Evolutionary conservation across 2,797 vertebrate species (phyloP), one percentile per base, ranked within the genome.

Genomic region (Sebastes kiyomatsui): DNA sequence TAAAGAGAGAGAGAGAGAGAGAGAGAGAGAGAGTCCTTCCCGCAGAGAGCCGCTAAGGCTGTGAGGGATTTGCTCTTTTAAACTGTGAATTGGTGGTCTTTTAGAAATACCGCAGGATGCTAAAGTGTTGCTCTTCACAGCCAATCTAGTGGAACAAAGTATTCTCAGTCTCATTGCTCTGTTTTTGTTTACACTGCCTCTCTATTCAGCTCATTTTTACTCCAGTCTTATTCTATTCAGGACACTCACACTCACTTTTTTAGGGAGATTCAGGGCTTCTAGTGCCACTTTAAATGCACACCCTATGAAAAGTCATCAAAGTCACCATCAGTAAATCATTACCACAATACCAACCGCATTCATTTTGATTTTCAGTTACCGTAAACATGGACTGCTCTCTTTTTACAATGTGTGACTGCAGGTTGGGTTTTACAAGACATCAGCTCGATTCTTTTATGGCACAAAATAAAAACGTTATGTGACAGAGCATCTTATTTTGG

Each of bases 21-120:
- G 64, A 62, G 33, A 70, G 62, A 25, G 76, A 52, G 65, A 81
- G 67, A 60, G 60, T 81, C 84, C 62, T n/a, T 81, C 85, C 85
- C 56, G 79, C 67, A 67, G 83, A 82, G 86, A 58, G 81, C 27
- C 1, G 25, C 52, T 4, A 76, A 83, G 78, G 79, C 59, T 83
- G 75, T 27, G 81, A 90, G 80, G 64, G 66, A 88, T 90, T 85
- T 89, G 90, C 81, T 92, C 87, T 90, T 91, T 90, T 82, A 85
- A 82, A 83, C 77, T 54, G 80, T 84, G 81, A 81, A 88, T 87
- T 20, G 68, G 67, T 82, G 77, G 62, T 80, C 82, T 83, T 89
- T 88, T 73, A 67, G 77, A 90, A 91, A 90, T 89, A 90, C 76
- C 83, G 87, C 83, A 77, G 74, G 71, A 81, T 20, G 79, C 20